phyloP scores from a whole-genome alignment of 2,888 invertebrate genomes.

The Chironomus riparius region DNA sequence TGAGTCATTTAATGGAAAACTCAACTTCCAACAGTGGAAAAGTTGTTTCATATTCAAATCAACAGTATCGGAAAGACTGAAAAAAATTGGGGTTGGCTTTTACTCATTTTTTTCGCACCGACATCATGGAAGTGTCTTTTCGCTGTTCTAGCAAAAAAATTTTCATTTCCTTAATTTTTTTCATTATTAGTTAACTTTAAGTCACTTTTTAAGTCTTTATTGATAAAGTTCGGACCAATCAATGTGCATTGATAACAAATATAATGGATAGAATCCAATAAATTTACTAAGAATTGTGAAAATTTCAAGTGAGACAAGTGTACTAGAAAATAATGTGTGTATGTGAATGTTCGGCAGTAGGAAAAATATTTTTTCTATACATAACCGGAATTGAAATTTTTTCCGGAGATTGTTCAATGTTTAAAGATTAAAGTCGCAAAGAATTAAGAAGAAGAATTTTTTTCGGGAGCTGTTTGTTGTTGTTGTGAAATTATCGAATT shows the following conservation, averaged over 20 bases:
- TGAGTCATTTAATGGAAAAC: neutral
- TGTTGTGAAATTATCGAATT: constrained; percentile 17
- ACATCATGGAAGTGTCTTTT: constrained; percentile 14
- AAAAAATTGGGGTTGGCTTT: constrained; percentile 8
- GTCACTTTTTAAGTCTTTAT: neutral
- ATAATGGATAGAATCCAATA: neutral
- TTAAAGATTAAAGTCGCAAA: neutral
- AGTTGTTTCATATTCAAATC: constrained; percentile 8
- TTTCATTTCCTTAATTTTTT: neutral
- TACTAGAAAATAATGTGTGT: neutral
- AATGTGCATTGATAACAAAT: neutral
- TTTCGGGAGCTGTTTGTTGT: neutral
- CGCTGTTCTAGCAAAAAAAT: neutral
- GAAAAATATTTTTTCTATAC: neutral
- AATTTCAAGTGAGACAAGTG: constrained; percentile 7
- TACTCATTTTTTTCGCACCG: constrained; percentile 19
- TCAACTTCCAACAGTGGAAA: neutral
- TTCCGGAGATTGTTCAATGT: neutral
- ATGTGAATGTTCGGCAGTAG: neutral
- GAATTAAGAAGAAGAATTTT: neutral
- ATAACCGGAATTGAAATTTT: neutral
- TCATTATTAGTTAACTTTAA: neutral
- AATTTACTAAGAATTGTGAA: neutral
- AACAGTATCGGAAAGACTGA: neutral
- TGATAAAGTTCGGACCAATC: neutral